Conservation (phyloP, 2,113 vertebrate species). For the Capreolus pygargus region DNA sequence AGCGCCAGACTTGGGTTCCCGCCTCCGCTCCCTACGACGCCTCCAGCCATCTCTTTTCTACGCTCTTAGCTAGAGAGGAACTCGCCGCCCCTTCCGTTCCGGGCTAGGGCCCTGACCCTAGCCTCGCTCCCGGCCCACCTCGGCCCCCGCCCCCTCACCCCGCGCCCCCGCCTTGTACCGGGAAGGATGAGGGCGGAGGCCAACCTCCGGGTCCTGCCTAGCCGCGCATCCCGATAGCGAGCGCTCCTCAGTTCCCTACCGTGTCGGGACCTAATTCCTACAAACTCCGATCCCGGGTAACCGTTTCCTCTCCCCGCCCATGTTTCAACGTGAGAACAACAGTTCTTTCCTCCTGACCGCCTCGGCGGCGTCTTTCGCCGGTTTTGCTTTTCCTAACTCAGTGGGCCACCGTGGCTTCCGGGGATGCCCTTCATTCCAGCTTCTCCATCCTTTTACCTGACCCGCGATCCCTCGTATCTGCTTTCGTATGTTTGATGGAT, state of each 20-base stretch:
- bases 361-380: neutral
- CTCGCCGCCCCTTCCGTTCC: neutral
- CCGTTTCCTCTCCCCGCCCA: neutral
- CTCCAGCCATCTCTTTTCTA: neutral
- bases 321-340: neutral
- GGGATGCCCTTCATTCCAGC: neutral
- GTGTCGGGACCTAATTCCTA: neutral
- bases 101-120: neutral
- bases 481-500: neutral
- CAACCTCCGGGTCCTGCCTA: neutral
- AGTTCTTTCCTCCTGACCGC: neutral
- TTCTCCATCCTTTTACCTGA: neutral
- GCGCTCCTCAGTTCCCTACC: neutral
- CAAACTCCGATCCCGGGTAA: neutral
- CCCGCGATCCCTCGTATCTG: neutral
- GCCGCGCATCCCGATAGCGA: accelerated
- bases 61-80: neutral
- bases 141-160: neutral
- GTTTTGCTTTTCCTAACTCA: neutral
- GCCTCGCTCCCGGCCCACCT: neutral
- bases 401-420: neutral
- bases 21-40: neutral
- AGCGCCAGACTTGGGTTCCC: neutral
- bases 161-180: neutral
- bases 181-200: too few species aligned